Evolutionary conservation across 2,888 invertebrate genomes (phyloP).

Genomic region (Dasypolia templi): DNA sequence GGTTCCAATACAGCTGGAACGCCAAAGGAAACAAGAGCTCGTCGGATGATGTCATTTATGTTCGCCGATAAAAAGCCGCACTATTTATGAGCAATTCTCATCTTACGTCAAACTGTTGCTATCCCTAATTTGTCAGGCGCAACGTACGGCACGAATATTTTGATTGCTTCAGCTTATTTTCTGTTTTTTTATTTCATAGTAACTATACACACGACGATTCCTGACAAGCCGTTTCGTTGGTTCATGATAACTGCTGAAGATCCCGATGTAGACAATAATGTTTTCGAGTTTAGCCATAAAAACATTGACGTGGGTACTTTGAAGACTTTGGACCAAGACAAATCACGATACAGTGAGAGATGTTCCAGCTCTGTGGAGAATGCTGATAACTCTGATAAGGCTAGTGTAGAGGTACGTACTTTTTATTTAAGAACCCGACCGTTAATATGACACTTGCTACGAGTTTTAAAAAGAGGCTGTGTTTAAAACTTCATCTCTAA

Average conservation of each 20-base stretch:
- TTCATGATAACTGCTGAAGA: constrained; percentile 88
- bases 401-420: constrained; percentile 73
- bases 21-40: too few relatives aligned
- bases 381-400: constrained; percentile 82
- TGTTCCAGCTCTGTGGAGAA: constrained; percentile 85
- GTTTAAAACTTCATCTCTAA: too few relatives aligned
- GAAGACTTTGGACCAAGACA: constrained; percentile 80
- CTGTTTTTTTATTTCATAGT: constrained; percentile 71
- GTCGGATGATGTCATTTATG: too few relatives aligned
- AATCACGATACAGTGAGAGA: constrained; percentile 82
- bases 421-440: neutral
- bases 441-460: neutral
- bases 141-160: neutral
- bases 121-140: constrained; percentile 25
- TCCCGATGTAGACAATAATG: constrained; percentile 78
- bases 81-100: neutral
- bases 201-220: constrained; percentile 70
- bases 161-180: neutral
- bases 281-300: constrained; percentile 70
- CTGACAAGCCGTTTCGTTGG: constrained; percentile 79
- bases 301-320: constrained; percentile 80
- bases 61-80: too few relatives aligned
- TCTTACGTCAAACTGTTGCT: constrained; percentile 14
- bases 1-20: too few relatives aligned
- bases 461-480: neutral